A percentile compares a stretch with the other conserved stretches of the same genome.
These are phyloP conservation scores for Gymnothorax javanicus DNA, from an alignment of 2,797 vertebrate genomes.

Conservation along the genomic window DNA sequence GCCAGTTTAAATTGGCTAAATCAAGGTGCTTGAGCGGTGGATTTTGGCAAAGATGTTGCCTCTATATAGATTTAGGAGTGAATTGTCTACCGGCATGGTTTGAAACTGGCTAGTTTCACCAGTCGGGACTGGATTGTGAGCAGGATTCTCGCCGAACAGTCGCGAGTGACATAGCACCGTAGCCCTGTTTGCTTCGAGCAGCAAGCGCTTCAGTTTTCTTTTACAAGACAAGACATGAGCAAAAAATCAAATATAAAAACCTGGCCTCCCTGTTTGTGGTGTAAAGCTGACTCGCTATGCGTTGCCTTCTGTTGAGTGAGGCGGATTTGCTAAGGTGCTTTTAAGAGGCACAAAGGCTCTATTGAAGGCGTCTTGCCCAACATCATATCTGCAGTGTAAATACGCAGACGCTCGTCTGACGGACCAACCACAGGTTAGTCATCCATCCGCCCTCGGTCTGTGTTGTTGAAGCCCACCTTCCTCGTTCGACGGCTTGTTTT, in stretches of 20 bases:
- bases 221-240: conserved; percentile 71
- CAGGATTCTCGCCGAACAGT: conserved; percentile 51
- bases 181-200: conserved; percentile 68
- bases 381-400: not conserved
- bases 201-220: conserved; percentile 70
- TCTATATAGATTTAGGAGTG: not conserved
- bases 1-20: not conserved
- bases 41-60: not conserved
- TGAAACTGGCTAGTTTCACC: not conserved
- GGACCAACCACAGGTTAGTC: conserved; percentile 12
- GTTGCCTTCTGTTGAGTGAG: conserved; percentile 29
- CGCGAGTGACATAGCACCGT: conserved; percentile 48
- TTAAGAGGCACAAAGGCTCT: not conserved
- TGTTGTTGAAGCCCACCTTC: not conserved
- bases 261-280: conserved; percentile 60
- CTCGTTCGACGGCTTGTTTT: not conserved
- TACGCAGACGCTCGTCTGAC: conserved; percentile 3
- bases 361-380: not conserved
- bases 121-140: conserved; percentile 50
- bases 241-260: conserved; percentile 60
- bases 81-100: not conserved
- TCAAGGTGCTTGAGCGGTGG: not conserved
- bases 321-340: conserved; percentile 5
- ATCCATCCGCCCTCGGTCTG: not conserved
- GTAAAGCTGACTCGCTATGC: conserved; percentile 58